A percentile compares a stretch with the other conserved stretches of the same genome.
Conservation (phyloP, 2,888 invertebrate species). For the Cheilosia grossa region DNA sequence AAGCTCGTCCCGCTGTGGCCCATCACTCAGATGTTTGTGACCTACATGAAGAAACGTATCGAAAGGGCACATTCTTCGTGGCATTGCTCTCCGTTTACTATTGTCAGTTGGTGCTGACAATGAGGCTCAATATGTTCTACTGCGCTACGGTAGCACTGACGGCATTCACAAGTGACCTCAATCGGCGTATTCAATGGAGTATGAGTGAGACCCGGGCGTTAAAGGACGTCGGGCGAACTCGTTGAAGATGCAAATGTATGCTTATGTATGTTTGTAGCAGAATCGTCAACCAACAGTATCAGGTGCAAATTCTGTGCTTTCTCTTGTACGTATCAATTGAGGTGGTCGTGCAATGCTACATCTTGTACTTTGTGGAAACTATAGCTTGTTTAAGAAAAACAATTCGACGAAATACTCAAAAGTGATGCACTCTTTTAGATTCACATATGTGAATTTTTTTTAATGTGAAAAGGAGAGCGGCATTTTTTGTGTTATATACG, state of each 20-base stretch:
- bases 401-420: slow-evolving; percentile 44
- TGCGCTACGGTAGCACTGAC: slow-evolving; percentile 76
- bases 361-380: slow-evolving; percentile 77
- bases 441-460: background rate
- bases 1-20: slow-evolving; percentile 59
- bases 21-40: slow-evolving; percentile 60
- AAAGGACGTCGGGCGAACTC: slow-evolving; percentile 12
- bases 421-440: background rate
- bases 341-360: slow-evolving; percentile 77
- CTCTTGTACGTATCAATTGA: slow-evolving; percentile 76
- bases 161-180: slow-evolving; percentile 76
- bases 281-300: slow-evolving; percentile 74
- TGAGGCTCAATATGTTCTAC: slow-evolving; percentile 77
- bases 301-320: slow-evolving; percentile 77
- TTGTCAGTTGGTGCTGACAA: slow-evolving; percentile 77
- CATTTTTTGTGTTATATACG: no score
- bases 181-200: slow-evolving; percentile 75
- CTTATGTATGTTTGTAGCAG: slow-evolving; percentile 70
- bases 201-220: slow-evolving; percentile 65
- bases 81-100: slow-evolving; percentile 75
- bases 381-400: background rate
- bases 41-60: slow-evolving; percentile 73
- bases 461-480: no score
- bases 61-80: slow-evolving; percentile 53
- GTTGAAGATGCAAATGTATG: slow-evolving; percentile 58